phyloP scores from a whole-genome alignment of 2,113 vertebrate genomes.

The Rhinolophus ferrumequinum region DNA sequence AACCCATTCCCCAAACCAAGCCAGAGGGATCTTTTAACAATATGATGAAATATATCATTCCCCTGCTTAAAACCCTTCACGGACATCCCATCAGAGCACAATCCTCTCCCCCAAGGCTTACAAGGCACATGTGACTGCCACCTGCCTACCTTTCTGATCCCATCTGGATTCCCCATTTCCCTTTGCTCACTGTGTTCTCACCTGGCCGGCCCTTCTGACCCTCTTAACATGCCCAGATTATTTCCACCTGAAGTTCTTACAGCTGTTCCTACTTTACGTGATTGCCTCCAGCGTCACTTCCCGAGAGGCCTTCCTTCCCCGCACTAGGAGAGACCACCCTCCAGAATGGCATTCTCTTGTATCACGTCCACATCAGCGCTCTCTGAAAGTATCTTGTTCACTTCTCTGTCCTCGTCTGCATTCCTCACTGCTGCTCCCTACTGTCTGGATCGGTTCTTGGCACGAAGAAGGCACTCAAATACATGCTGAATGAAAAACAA shows the following conservation, averaged over 20 bases:
- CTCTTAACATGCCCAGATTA: not conserved
- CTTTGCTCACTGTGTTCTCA: not conserved
- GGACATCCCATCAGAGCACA: not conserved
- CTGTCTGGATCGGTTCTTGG: not conserved
- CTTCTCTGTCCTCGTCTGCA: not conserved
- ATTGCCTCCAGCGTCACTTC: conserved; percentile 36
- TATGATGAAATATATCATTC: not conserved
- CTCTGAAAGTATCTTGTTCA: not conserved
- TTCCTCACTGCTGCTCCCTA: not conserved
- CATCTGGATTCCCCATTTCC: not conserved
- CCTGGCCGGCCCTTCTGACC: not conserved
- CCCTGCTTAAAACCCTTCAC: not conserved
- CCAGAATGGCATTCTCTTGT: not conserved
- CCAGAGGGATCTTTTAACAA: not conserved
- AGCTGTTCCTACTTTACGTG: not conserved
- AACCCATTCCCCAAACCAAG: not conserved
- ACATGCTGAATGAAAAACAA: not conserved
- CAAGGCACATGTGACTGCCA: not conserved
- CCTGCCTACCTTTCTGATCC: not conserved
- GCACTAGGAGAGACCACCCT: not conserved
- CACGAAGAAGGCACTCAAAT: not conserved
- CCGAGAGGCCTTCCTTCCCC: not conserved
- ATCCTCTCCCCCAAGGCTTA: not conserved
- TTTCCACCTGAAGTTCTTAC: not conserved
- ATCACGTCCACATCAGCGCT: not conserved